phyloP scores from a whole-genome alignment of 2,888 invertebrate genomes.

The Melinopterus prodromus region DNA sequence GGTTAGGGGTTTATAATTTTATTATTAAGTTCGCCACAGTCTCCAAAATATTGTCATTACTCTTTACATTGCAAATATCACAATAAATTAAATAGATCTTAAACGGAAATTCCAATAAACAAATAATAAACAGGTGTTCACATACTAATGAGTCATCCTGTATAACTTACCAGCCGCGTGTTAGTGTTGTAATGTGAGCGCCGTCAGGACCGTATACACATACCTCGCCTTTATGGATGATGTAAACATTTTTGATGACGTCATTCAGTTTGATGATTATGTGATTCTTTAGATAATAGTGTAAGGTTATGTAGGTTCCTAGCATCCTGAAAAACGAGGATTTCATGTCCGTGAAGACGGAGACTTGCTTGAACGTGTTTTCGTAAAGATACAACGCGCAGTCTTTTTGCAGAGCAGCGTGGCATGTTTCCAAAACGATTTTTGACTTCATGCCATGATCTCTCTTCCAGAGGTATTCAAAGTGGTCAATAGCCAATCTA shows the following conservation, averaged over 20 bases:
- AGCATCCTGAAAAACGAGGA: constrained; percentile 42
- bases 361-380: constrained; percentile 41
- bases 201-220: constrained; percentile 44
- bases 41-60: no score
- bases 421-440: constrained; percentile 43
- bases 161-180: constrained; percentile 39
- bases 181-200: constrained; percentile 38
- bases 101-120: neutral
- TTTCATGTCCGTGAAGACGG: constrained; percentile 41
- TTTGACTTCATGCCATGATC: constrained; percentile 46
- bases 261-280: constrained; percentile 45
- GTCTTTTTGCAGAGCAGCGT: constrained; percentile 44
- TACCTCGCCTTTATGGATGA: constrained; percentile 46
- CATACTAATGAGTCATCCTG: neutral
- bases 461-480: constrained; percentile 47
- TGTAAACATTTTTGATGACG: constrained; percentile 44
- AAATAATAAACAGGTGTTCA: neutral
- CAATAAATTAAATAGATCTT: no score
- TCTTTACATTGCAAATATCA: no score
- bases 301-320: constrained; percentile 41
- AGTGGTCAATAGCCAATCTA: constrained; percentile 46
- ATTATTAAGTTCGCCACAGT: no score
- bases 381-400: constrained; percentile 45
- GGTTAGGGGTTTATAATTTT: no score
- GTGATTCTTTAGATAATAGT: constrained; percentile 43